These are phyloP conservation scores for Daboia siamensis DNA, from an alignment of 2,113 vertebrate genomes.

Conservation along the genomic window DNA sequence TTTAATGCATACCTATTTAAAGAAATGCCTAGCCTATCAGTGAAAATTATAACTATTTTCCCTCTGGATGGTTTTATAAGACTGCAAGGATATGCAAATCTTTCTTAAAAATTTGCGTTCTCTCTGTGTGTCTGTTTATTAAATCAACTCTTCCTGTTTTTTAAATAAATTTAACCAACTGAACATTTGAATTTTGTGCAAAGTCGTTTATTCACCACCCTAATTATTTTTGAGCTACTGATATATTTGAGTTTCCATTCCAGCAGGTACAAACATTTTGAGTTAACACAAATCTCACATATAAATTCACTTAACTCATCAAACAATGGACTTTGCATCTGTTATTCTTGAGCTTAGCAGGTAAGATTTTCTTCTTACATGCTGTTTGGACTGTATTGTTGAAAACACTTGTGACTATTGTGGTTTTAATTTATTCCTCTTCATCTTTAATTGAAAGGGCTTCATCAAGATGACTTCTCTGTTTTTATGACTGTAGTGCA, in stretches of 20 bases:
- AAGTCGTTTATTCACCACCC: constrained; percentile 34
- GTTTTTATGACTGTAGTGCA: neutral
- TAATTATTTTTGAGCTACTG: constrained; percentile 33
- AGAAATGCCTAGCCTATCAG: constrained; percentile 1
- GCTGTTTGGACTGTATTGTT: constrained; percentile 19
- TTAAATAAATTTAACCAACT: constrained; percentile 7
- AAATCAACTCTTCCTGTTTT: neutral
- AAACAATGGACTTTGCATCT: constrained; percentile 9
- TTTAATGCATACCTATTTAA: neutral
- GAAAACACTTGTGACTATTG: neutral
- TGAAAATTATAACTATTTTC: neutral
- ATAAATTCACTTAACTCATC: constrained; percentile 38
- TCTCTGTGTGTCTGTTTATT: neutral
- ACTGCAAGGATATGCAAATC: neutral
- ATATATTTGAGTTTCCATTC: constrained; percentile 29
- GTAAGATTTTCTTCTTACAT: constrained; percentile 16
- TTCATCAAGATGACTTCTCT: neutral
- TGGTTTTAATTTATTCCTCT: constrained; percentile 4
- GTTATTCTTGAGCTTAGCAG: constrained; percentile 19
- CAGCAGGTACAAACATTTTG: constrained; percentile 27
- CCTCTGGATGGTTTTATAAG: neutral
- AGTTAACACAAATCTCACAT: neutral
- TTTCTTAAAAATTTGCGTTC: neutral
- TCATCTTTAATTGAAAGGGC: neutral
- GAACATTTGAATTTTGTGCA: constrained; percentile 24